These are phyloP conservation scores for Enteromius fasciolatus DNA, from an alignment of 2,797 vertebrate species.

Conservation along the genomic window DNA sequence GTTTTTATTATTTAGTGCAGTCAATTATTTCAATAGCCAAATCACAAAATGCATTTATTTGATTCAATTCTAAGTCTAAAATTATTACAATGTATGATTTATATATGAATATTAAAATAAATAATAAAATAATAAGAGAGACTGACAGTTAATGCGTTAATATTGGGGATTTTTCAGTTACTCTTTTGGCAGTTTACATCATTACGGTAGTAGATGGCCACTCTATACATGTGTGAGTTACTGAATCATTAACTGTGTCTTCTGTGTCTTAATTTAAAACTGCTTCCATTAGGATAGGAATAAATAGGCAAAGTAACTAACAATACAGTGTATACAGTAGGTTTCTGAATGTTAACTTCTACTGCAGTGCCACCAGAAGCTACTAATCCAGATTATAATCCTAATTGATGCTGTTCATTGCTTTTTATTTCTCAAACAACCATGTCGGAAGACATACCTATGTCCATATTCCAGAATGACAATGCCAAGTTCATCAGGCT, in stretches of 20 bases:
- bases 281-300: not conserved
- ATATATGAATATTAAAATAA: not conserved
- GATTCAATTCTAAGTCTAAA: not conserved
- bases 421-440: not conserved
- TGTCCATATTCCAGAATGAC: not conserved
- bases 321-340: not conserved
- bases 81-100: not conserved
- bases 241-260: not conserved
- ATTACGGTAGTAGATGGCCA: not conserved
- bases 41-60: not conserved
- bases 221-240: not conserved
- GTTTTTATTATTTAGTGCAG: not conserved
- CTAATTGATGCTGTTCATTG: not conserved
- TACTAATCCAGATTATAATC: not conserved
- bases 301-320: not conserved
- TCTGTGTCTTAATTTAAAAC: not conserved
- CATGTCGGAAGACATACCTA: not conserved
- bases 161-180: not conserved
- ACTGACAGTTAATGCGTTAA: not conserved
- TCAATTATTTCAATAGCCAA: not conserved
- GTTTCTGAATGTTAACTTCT: not conserved
- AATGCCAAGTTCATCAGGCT: not conserved
- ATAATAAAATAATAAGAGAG: not conserved
- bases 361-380: not conserved
- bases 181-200: too few species aligned